These are phyloP conservation scores for Platycheirus albimanus DNA, from an alignment of 2,888 invertebrate species.

Conservation along the genomic window DNA sequence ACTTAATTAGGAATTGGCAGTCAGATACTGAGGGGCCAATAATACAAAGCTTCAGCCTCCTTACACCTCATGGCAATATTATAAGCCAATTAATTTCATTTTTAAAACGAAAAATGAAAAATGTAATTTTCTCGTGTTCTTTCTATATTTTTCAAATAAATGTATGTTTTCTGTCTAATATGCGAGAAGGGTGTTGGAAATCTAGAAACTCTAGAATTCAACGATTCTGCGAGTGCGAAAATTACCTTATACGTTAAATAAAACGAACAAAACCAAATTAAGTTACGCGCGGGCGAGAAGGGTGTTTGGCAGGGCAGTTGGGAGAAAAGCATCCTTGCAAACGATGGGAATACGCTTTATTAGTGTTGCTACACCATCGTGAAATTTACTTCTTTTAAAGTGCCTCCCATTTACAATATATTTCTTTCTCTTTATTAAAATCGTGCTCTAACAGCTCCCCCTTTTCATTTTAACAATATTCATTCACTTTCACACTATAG, in stretches of 20 bases:
- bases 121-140: too few species aligned
- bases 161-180: too few species aligned
- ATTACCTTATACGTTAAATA: constrained; percentile 57
- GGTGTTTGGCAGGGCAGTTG: neutral
- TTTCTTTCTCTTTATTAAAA: constrained; percentile 71
- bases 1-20: too few species aligned
- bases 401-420: constrained; percentile 59
- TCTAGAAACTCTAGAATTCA: too few species aligned
- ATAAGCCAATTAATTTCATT: too few species aligned
- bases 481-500: constrained; percentile 6
- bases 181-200: too few species aligned
- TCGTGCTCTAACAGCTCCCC: constrained; percentile 58
- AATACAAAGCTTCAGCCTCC: too few species aligned
- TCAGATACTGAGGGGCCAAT: too few species aligned
- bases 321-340: neutral
- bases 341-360: constrained; percentile 54
- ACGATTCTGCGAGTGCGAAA: constrained; percentile 49
- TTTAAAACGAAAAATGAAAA: too few species aligned
- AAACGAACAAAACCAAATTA: constrained; percentile 62
- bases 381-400: constrained; percentile 60
- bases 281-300: constrained; percentile 43
- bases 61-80: too few species aligned
- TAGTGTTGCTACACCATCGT: constrained; percentile 38
- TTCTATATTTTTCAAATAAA: too few species aligned
- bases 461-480: constrained; percentile 25